Evolutionary conservation across 2,888 invertebrate species (phyloP).

Genomic region (Epinotia nisella): DNA sequence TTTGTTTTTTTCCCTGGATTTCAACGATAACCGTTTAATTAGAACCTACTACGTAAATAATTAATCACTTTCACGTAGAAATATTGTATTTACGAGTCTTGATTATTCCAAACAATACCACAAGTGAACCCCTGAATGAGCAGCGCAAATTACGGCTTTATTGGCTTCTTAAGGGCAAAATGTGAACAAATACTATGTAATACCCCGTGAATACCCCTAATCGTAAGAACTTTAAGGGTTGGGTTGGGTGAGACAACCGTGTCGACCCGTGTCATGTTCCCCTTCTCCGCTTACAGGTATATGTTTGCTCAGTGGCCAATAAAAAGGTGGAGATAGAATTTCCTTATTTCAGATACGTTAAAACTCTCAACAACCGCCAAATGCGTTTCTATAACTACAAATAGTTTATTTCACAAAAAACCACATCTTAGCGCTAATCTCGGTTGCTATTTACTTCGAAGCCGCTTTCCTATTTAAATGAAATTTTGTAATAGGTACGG

Average conservation of each 20-base stretch:
- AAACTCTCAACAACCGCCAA: too few species aligned
- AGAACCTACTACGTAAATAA: neutral
- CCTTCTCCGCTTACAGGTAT: conserved; percentile 40
- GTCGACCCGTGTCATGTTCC: conserved; percentile 44
- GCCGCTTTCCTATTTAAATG: too few species aligned
- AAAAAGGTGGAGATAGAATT: conserved; percentile 15
- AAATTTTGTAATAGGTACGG: too few species aligned
- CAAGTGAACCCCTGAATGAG: neutral
- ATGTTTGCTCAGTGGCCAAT: conserved; percentile 26
- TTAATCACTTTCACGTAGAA: neutral
- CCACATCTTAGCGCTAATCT: too few species aligned
- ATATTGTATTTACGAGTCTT: neutral
- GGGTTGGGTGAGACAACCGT: conserved; percentile 41
- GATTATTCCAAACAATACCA: neutral
- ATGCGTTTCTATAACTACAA: neutral
- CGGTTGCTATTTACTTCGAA: too few species aligned
- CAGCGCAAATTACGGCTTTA: conserved; percentile 27
- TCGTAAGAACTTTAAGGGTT: conserved; percentile 43
- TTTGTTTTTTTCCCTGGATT: too few species aligned
- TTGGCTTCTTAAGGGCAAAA: conserved; percentile 39
- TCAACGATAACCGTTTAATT: too few species aligned
- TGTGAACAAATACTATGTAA: conserved; percentile 43
- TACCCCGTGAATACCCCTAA: conserved; percentile 41
- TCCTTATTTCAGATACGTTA: neutral
- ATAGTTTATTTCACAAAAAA: too few species aligned